These are phyloP conservation scores for Nymphalis urticae DNA, from an alignment of 2,888 invertebrate species.

Conservation along the genomic window DNA sequence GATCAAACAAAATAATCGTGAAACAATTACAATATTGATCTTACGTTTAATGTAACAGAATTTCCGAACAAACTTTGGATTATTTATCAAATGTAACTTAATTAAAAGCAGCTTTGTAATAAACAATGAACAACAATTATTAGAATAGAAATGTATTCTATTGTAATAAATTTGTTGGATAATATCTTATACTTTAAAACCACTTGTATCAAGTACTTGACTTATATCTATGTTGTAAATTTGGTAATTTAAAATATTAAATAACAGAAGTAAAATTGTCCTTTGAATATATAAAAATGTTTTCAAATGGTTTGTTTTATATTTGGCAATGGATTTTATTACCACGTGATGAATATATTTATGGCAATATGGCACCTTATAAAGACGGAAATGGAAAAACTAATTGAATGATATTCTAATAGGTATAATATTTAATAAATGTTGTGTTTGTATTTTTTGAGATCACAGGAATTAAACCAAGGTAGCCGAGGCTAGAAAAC, in stretches of 20 bases:
- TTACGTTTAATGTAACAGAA: constrained; percentile 45
- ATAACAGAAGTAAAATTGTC: background rate
- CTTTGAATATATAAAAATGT: too few relatives aligned
- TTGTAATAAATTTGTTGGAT: constrained; percentile 7
- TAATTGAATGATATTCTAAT: too few relatives aligned
- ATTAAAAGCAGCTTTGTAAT: constrained; percentile 10
- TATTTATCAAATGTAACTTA: constrained; percentile 25
- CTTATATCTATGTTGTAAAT: background rate
- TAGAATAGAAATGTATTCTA: background rate
- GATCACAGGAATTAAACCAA: too few relatives aligned
- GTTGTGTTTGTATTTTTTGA: too few relatives aligned
- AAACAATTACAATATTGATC: constrained; percentile 53
- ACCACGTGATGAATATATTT: too few relatives aligned
- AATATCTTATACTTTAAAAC: background rate
- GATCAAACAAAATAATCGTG: constrained; percentile 52
- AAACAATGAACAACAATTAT: background rate
- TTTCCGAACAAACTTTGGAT: constrained; percentile 30
- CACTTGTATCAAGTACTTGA: background rate
- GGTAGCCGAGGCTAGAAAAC: too few relatives aligned
- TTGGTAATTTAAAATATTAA: background rate
- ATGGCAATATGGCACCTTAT: too few relatives aligned
- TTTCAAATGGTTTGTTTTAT: too few relatives aligned
- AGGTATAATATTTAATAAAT: too few relatives aligned
- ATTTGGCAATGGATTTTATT: too few relatives aligned
- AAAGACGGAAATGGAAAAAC: too few relatives aligned